Evolutionary conservation across 2,797 vertebrate species (phyloP).

Genomic region (Pangasius sanitwongsei): DNA sequence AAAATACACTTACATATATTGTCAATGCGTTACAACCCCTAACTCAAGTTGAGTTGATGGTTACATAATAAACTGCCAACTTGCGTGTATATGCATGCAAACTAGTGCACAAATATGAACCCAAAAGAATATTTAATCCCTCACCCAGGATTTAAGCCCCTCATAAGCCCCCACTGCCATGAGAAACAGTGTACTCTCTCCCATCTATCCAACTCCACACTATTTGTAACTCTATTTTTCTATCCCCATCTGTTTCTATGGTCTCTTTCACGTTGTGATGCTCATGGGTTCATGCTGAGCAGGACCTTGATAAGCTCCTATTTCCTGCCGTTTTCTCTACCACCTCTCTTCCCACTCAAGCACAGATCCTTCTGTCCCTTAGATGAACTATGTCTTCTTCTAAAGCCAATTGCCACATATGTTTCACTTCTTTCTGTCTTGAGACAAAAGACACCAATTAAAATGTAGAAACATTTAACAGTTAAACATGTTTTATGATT

Average conservation of each 20-base stretch:
- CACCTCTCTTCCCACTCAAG: background rate
- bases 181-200: constrained; percentile 35
- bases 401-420: background rate
- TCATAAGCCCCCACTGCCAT: constrained; percentile 30
- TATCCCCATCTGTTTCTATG: constrained; percentile 23
- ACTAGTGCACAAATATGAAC: constrained; percentile 23
- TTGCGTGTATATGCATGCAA: background rate
- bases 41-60: background rate
- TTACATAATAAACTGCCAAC: background rate
- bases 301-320: constrained; percentile 43
- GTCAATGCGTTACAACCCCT: background rate
- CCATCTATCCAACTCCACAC: constrained; percentile 32
- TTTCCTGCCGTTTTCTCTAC: constrained; percentile 27
- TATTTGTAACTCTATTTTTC: background rate
- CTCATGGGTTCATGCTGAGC: constrained; percentile 17
- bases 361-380: background rate
- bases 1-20: background rate
- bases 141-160: constrained; percentile 41
- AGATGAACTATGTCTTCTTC: constrained; percentile 3
- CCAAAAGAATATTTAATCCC: constrained; percentile 19
- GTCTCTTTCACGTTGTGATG: constrained; percentile 15
- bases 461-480: background rate
- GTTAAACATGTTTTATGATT: background rate
- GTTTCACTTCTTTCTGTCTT: background rate
- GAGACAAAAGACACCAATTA: background rate